Conservation (phyloP, 1,140 invertebrate species). For the Cherax quadricarinatus region DNA sequence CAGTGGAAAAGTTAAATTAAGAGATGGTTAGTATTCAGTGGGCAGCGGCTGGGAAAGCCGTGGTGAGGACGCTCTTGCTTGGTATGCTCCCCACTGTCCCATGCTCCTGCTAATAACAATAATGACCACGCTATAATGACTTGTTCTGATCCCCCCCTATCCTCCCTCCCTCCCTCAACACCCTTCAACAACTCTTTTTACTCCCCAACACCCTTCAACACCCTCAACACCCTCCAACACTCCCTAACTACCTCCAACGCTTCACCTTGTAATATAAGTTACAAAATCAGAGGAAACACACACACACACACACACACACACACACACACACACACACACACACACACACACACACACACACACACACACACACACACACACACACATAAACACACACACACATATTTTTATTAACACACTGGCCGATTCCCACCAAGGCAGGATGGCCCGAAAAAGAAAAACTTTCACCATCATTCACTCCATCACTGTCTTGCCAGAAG, state of each 20-base stretch:
- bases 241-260: no score
- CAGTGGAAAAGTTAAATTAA: not conserved
- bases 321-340: no score
- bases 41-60: not conserved
- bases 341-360: not conserved
- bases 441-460: no score
- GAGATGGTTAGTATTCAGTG: not conserved
- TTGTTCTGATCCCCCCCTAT: not conserved
- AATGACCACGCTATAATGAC: not conserved
- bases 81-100: not conserved
- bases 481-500: no score
- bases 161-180: not conserved
- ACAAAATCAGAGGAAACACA: not conserved
- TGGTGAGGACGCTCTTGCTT: not conserved
- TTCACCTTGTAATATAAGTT: not conserved
- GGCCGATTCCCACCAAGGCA: no score
- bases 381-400: no score
- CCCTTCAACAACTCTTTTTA: not conserved
- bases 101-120: not conserved
- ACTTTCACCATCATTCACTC: no score
- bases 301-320: no score
- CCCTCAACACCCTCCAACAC: no score
- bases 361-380: not conserved
- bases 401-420: no score
- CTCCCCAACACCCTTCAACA: not conserved